Evolutionary conservation across 1,140 invertebrate species (phyloP), one percentile per base, ranked within the genome.

Genomic region (Pseudomyrmex gracilis): DNA sequence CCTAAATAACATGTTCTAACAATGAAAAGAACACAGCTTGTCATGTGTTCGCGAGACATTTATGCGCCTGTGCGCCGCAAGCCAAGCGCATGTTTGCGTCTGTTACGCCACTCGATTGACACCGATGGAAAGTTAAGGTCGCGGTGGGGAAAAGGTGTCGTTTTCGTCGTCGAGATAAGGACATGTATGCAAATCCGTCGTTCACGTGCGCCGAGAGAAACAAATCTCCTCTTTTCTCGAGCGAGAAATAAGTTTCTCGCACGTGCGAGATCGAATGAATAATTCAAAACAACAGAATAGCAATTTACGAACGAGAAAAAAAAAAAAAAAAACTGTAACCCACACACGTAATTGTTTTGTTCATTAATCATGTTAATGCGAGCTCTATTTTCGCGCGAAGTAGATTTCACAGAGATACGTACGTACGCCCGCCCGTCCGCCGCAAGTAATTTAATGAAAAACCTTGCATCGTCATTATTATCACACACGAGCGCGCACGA

Each of bases 51-150:
- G 7, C 34, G 7, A 34, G 34, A 34, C 34, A 80, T 80, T 80
- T 71, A 49, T 66, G 5, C 34, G 34, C 7, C 5, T 34, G 34
- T 34, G 34, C 51, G 58, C 73, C 20, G 13, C 60, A 2, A 43
- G n/a, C n/a, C 12, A 1, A 20, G 60, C 53, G 49, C 43, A 49
- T 71, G n/a, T n/a, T 34, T 78, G 53, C 20, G n/a, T n/a, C 17
- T 53, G 22, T 24, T 68, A 60, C 20, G 53, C 22, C 55, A 34
- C 20, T 70, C 64, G 20, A 70, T 80, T 43, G 34, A 12, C 71
- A 70, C 49, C 66, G 8, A 71, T 80, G 22, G 66, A 58, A 80
- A 80, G 66, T 80, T 80, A 80, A 80, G 64, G 53, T 78, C 43
- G 9, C 43, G 43, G 47, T n/a, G 12, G 61, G 49, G 49, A 67